Conservation (phyloP, 2,888 invertebrate genomes). For the Tachina lurida region DNA sequence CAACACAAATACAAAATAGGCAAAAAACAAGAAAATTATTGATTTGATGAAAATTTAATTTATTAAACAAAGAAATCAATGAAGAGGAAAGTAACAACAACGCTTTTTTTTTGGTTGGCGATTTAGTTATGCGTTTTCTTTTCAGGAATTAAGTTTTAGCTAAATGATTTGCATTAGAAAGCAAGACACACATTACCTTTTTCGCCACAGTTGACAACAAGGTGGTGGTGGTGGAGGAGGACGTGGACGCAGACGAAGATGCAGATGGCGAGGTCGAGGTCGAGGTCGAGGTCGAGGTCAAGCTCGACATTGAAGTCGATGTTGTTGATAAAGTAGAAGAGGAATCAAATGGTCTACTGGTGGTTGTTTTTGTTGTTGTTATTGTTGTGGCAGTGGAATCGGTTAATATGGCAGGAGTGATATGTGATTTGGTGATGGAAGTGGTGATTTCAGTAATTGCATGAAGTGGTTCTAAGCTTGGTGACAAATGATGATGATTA, state of each 20-base stretch:
- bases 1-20: conserved; percentile 52
- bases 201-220: conserved; percentile 44
- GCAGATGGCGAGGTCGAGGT: conserved; percentile 40
- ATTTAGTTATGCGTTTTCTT: conserved; percentile 61
- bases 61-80: conserved; percentile 44
- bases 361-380: conserved; percentile 35
- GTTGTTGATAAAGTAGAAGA: conserved; percentile 57
- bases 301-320: background rate
- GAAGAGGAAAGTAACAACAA: conserved; percentile 45
- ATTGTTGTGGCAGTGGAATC: conserved; percentile 48
- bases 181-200: conserved; percentile 71
- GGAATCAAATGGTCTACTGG: conserved; percentile 57
- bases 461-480: conserved; percentile 43
- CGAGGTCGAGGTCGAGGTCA: conserved; percentile 26
- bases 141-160: conserved; percentile 38
- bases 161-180: conserved; percentile 57
- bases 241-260: conserved; percentile 45
- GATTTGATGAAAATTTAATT: conserved; percentile 37
- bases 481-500: conserved; percentile 49
- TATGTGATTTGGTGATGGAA: conserved; percentile 65
- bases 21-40: conserved; percentile 51
- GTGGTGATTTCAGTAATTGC: conserved; percentile 59
- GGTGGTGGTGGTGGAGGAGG: conserved; percentile 55
- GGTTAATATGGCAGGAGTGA: conserved; percentile 61
- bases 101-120: conserved; percentile 56